Conservation (phyloP, 2,797 vertebrate genomes). For the Ficedula albicollis region DNA sequence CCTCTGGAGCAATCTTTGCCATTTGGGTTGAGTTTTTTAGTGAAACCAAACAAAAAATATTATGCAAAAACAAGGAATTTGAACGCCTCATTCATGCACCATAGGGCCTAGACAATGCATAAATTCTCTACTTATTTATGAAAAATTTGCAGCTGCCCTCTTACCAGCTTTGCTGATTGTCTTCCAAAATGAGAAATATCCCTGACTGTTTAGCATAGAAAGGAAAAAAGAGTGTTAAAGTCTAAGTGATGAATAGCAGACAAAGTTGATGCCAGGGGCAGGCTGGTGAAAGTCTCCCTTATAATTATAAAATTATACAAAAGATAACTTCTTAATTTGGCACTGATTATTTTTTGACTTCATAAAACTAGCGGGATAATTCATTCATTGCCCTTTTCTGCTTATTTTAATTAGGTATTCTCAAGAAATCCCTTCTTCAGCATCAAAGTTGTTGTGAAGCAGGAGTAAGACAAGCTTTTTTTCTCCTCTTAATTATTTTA, state of each 20-base stretch:
- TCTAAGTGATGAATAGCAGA: background rate
- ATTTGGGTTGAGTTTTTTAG: background rate
- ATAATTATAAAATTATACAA: slow-evolving; percentile 63
- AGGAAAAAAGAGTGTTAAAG: background rate
- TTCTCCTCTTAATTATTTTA: background rate
- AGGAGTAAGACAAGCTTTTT: background rate
- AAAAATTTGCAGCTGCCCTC: background rate
- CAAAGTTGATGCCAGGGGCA: slow-evolving; percentile 28
- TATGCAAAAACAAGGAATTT: background rate
- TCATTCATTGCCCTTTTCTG: slow-evolving; percentile 61
- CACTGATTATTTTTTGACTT: slow-evolving; percentile 51
- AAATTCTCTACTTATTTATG: slow-evolving; percentile 1
- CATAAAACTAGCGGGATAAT: slow-evolving; percentile 42
- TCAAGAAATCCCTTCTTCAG: slow-evolving; percentile 18
- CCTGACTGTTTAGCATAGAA: background rate
- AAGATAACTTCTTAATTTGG: slow-evolving; percentile 32
- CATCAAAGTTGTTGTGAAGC: background rate
- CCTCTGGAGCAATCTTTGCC: background rate
- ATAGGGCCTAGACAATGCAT: background rate
- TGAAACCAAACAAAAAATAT: background rate
- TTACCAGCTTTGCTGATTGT: background rate
- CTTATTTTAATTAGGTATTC: slow-evolving; percentile 52
- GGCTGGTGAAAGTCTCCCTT: background rate
- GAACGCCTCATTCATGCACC: background rate
- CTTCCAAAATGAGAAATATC: background rate